phyloP scores from a whole-genome alignment of 2,113 vertebrate species.

The Mastomys natalensis region DNA sequence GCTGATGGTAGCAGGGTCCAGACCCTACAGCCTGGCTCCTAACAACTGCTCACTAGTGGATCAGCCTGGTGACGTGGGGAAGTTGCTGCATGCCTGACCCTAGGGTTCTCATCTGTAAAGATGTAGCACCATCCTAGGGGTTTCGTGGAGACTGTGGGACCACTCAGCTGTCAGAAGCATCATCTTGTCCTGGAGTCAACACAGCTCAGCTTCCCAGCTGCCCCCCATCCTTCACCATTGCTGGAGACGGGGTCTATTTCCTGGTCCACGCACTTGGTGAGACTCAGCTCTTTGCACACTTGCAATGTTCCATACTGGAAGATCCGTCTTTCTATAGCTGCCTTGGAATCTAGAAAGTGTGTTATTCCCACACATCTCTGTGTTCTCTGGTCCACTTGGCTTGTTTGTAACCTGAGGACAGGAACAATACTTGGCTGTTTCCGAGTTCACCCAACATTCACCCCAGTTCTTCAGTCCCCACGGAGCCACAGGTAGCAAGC shows the following conservation, averaged over 20 bases:
- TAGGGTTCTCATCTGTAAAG: neutral
- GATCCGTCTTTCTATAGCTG: neutral
- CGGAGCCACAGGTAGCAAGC: neutral
- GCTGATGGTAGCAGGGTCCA: neutral
- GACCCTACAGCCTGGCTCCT: neutral
- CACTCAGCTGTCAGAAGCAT: accelerated
- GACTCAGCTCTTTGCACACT: neutral
- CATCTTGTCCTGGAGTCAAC: accelerated
- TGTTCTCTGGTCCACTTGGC: no score
- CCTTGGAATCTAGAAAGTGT: neutral
- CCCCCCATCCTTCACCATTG: accelerated
- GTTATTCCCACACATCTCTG: neutral
- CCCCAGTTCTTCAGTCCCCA: neutral
- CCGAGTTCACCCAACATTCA: neutral
- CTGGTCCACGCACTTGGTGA: neutral
- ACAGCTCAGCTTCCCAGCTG: no score
- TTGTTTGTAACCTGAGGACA: neutral
- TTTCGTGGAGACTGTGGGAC: neutral
- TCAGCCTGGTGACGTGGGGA: neutral
- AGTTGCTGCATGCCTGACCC: neutral
- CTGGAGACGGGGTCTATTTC: neutral
- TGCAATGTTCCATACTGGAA: neutral
- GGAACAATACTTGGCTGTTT: neutral
- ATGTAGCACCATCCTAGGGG: accelerated
- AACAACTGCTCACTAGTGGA: accelerated